Evolutionary conservation across 2,888 invertebrate genomes (phyloP).

Genomic region (Chironomus tentans): DNA sequence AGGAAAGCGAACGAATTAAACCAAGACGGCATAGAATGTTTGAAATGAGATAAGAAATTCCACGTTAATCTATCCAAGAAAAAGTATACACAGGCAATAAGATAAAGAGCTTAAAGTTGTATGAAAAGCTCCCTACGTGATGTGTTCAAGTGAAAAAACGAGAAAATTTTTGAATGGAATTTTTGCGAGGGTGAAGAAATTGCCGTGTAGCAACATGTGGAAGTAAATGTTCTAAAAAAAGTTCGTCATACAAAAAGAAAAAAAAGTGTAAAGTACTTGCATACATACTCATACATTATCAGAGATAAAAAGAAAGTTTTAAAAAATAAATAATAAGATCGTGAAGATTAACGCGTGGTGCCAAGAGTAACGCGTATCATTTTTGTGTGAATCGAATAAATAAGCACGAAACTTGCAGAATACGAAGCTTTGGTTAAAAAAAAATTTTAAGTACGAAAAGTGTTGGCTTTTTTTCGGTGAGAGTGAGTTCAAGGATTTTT

Average conservation of each 20-base stretch:
- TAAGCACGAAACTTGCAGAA: no score
- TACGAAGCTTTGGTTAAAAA: not conserved
- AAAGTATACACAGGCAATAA: no score
- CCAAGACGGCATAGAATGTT: not conserved
- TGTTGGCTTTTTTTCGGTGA: not conserved
- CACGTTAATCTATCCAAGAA: not conserved
- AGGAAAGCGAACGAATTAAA: not conserved
- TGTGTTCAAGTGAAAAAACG: not conserved
- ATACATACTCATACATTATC: not conserved
- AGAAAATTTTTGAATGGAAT: not conserved
- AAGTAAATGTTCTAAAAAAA: not conserved
- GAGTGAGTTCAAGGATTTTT: not conserved
- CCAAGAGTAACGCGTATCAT: not conserved
- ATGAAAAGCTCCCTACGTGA: not conserved
- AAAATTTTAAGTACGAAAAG: no score
- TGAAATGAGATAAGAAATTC: not conserved
- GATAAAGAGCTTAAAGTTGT: no score
- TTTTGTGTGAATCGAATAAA: not conserved
- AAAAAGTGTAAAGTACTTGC: not conserved
- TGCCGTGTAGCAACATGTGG: slow-evolving; percentile 9
- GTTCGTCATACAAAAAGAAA: not conserved
- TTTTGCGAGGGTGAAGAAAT: not conserved
- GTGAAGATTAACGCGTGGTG: not conserved
- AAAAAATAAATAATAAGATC: not conserved
- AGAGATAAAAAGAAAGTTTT: not conserved